Percentiles rank a stretch among this genome's conserved stretches.
These are phyloP conservation scores for Smutsia gigantea DNA, from an alignment of 2,797 vertebrate species.

Conservation along the genomic window DNA sequence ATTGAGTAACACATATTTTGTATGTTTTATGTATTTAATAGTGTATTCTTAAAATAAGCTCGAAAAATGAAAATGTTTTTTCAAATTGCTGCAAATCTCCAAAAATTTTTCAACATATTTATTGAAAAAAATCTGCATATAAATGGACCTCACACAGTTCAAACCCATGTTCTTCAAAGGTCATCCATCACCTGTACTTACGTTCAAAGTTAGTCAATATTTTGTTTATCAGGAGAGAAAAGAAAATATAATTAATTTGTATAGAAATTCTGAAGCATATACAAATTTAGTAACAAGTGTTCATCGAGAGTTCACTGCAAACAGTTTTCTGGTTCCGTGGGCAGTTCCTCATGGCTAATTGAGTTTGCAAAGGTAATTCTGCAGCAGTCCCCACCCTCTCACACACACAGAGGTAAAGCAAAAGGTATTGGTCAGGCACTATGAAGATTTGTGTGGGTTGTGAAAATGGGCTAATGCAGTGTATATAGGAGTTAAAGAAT, in stretches of 20 bases:
- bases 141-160: too few relatives aligned
- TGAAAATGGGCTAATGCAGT: not conserved
- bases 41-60: too few relatives aligned
- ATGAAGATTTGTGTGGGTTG: not conserved
- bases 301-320: not conserved
- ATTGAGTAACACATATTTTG: too few relatives aligned
- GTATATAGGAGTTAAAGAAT: not conserved
- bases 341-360: not conserved
- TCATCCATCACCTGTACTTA: not conserved
- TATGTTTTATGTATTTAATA: too few relatives aligned
- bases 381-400: too few relatives aligned
- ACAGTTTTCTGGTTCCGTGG: not conserved
- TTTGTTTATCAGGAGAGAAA: conserved; percentile 17
- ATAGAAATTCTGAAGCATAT: not conserved
- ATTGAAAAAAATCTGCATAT: too few relatives aligned
- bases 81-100: too few relatives aligned
- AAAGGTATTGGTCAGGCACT: not conserved
- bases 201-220: not conserved
- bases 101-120: too few relatives aligned
- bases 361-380: not conserved
- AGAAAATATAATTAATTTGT: not conserved
- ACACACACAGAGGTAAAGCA: not conserved
- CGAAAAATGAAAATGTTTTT: too few relatives aligned
- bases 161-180: too few relatives aligned
- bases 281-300: not conserved